Percentiles rank a stretch among this genome's conserved stretches.
Conservation (phyloP, 1,140 invertebrate genomes). For the Chrysomallon squamiferum region DNA sequence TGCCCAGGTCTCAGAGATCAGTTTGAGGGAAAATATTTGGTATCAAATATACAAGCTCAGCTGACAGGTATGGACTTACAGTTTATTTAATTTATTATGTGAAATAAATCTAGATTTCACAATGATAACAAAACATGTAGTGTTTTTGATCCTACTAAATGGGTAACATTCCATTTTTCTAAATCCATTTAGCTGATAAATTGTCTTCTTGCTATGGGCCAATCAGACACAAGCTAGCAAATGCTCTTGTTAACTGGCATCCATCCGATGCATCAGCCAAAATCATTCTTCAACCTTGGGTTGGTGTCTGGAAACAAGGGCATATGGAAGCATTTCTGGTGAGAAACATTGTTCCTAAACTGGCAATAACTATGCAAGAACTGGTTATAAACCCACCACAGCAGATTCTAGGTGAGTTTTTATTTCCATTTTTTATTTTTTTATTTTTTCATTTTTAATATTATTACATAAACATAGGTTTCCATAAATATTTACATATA, state of each 20-base stretch:
- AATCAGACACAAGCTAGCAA: slow-evolving; percentile 86
- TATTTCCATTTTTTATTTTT: slow-evolving; percentile 1
- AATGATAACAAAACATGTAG: too few relatives aligned
- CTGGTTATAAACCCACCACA: slow-evolving; percentile 87
- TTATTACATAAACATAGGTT: not conserved
- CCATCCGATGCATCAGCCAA: slow-evolving; percentile 89
- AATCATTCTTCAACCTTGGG: slow-evolving; percentile 92
- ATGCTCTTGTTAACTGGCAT: slow-evolving; percentile 85
- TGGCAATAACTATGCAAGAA: slow-evolving; percentile 64
- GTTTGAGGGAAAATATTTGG: too few relatives aligned
- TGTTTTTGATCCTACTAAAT: too few relatives aligned
- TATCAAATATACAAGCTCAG: too few relatives aligned
- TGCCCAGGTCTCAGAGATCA: too few relatives aligned
- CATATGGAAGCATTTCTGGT: slow-evolving; percentile 86
- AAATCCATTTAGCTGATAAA: slow-evolving; percentile 67
- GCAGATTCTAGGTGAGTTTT: slow-evolving; percentile 77
- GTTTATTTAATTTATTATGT: too few relatives aligned
- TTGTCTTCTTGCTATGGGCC: slow-evolving; percentile 85
- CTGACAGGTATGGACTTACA: too few relatives aligned
- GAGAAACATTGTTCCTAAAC: slow-evolving; percentile 89
- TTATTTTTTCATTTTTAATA: not conserved
- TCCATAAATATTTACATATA: not conserved
- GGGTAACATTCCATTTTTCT: too few relatives aligned
- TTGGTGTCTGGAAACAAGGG: slow-evolving; percentile 79
- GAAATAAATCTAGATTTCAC: too few relatives aligned